Evolutionary conservation across 2,113 vertebrate genomes (phyloP).

Genomic region (Phalacrocorax pelagicus): DNA sequence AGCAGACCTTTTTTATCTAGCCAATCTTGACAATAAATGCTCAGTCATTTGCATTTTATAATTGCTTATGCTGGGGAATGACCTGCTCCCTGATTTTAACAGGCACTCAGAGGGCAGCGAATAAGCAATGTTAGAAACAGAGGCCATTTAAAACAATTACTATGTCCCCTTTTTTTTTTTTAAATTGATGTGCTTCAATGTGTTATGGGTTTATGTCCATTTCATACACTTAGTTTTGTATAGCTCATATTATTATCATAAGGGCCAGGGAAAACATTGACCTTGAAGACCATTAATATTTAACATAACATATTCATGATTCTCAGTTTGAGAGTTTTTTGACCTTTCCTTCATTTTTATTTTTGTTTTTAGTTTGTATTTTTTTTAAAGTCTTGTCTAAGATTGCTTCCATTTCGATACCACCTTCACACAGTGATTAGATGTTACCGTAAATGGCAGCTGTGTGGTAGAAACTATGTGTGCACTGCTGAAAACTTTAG

Average conservation of each 20-base stretch:
- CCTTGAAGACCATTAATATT: neutral
- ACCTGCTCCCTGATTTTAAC: conserved; percentile 33
- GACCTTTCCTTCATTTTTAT: neutral
- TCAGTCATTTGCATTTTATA: conserved; percentile 77
- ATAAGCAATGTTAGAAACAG: conserved; percentile 21
- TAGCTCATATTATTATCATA: neutral
- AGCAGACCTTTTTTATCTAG: conserved; percentile 70
- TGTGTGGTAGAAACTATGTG: neutral
- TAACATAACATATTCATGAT: neutral
- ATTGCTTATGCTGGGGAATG: conserved; percentile 70
- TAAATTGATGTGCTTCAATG: neutral
- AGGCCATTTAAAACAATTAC: conserved; percentile 26
- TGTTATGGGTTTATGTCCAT: neutral
- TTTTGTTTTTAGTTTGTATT: too few relatives aligned
- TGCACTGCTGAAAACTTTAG: neutral
- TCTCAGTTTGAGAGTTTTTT: neutral
- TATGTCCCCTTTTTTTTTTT: neutral
- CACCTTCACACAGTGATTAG: neutral
- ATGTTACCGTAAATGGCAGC: neutral
- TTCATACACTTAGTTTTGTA: neutral
- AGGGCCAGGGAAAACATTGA: neutral
- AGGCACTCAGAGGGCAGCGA: conserved; percentile 10
- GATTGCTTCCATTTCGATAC: neutral
- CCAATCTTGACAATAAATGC: conserved; percentile 69
- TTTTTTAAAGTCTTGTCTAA: neutral